Percentiles rank a stretch among this genome's conserved stretches.
These are phyloP conservation scores for Rhincodon typus DNA, from an alignment of 2,797 vertebrate species.

Conservation along the genomic window DNA sequence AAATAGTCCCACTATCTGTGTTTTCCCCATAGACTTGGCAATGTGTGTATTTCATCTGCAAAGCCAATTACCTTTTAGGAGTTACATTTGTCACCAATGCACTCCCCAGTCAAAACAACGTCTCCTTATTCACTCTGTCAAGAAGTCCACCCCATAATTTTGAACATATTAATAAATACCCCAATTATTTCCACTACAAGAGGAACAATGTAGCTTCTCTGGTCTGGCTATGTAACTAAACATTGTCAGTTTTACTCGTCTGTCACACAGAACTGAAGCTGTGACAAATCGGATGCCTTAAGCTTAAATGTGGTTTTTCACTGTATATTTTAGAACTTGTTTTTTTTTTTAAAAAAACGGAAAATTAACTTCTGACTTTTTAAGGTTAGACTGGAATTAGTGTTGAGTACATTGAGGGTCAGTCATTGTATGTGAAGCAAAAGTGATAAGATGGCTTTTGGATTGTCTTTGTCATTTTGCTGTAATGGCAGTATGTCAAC, in stretches of 20 bases:
- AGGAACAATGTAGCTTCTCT: background rate
- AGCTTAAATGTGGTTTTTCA: background rate
- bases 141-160: background rate
- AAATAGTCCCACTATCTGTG: background rate
- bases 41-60: background rate
- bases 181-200: background rate
- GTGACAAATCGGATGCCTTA: background rate
- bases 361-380: background rate
- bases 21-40: background rate
- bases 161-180: background rate
- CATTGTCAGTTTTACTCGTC: background rate
- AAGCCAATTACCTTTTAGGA: background rate
- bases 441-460: background rate
- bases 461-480: background rate
- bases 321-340: background rate
- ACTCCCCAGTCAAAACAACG: background rate
- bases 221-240: background rate
- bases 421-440: background rate
- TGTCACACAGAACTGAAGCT: background rate
- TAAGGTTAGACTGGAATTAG: background rate
- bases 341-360: background rate
- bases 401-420: background rate
- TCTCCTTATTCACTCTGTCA: background rate
- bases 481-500: background rate
- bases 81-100: background rate